phyloP scores from a whole-genome alignment of 2,113 vertebrate genomes.

The Tetraodon nigroviridis region DNA sequence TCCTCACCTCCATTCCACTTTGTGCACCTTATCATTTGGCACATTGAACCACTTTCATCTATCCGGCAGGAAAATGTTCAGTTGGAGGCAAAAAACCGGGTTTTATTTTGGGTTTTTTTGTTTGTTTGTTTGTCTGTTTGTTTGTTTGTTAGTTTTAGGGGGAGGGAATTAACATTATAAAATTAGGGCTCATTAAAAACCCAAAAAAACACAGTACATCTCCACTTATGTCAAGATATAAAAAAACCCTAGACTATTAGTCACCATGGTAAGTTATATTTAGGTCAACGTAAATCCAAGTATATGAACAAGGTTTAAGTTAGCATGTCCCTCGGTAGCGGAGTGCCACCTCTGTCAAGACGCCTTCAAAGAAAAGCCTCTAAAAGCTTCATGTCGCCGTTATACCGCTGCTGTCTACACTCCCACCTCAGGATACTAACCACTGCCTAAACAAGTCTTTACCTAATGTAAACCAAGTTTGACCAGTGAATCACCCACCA shows the following conservation, averaged over 20 bases:
- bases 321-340: no score
- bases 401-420: constrained; percentile 19
- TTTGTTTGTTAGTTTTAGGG: no score
- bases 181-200: no score
- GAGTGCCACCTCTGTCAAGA: no score
- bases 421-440: constrained; percentile 40
- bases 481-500: constrained; percentile 36
- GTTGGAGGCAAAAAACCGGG: constrained; percentile 3
- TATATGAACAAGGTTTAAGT: no score
- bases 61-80: constrained; percentile 24
- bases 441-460: constrained; percentile 60
- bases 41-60: constrained; percentile 15
- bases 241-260: no score
- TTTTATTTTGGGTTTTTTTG: not conserved
- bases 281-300: no score
- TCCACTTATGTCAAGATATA: no score
- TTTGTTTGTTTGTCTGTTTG: no score
- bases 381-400: constrained; percentile 1
- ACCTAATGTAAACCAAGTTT: constrained; percentile 54
- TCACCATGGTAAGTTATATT: no score
- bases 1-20: constrained; percentile 47
- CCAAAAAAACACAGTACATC: not conserved
- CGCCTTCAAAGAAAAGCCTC: not conserved
- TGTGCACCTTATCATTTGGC: constrained; percentile 30
- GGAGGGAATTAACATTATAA: not conserved